phyloP scores from a whole-genome alignment of 1,140 invertebrate species.

The Bradynema listronoti region DNA sequence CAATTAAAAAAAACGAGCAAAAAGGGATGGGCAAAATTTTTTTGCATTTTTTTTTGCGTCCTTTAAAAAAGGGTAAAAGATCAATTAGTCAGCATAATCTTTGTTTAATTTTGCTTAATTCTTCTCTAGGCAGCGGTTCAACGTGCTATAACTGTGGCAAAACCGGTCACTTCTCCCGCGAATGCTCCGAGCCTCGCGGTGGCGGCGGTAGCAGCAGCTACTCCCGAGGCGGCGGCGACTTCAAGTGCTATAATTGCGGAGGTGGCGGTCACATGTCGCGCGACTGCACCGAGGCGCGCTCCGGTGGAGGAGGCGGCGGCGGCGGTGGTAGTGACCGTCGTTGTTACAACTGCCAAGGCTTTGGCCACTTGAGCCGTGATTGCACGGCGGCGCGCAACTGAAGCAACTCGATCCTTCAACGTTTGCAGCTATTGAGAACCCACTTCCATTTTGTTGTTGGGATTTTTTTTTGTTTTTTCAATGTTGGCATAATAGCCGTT shows the following conservation, averaged over 20 bases:
- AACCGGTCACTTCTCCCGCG: conserved; percentile 8
- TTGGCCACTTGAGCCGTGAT: background rate
- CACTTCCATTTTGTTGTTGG: no score
- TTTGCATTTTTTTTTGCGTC: background rate
- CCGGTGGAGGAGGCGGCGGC: conserved; percentile 9
- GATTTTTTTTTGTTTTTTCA: no score
- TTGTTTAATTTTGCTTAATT: background rate
- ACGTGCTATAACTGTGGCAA: conserved; percentile 8
- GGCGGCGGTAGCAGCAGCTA: background rate
- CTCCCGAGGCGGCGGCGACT: background rate
- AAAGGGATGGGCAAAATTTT: background rate
- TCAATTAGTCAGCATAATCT: background rate
- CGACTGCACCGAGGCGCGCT: conserved; percentile 6
- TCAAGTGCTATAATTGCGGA: conserved; percentile 11
- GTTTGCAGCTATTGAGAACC: no score
- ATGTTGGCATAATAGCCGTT: no score
- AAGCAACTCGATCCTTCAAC: no score
- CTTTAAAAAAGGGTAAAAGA: background rate
- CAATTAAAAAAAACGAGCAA: background rate
- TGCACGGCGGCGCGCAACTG: background rate
- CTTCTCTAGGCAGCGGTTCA: background rate
- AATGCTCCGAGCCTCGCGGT: conserved; percentile 8
- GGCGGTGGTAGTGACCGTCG: background rate
- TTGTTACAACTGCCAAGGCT: conserved; percentile 7
- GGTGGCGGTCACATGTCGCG: conserved; percentile 7